Conservation (phyloP, 2,797 vertebrate species). For the Sebastes goodei region DNA sequence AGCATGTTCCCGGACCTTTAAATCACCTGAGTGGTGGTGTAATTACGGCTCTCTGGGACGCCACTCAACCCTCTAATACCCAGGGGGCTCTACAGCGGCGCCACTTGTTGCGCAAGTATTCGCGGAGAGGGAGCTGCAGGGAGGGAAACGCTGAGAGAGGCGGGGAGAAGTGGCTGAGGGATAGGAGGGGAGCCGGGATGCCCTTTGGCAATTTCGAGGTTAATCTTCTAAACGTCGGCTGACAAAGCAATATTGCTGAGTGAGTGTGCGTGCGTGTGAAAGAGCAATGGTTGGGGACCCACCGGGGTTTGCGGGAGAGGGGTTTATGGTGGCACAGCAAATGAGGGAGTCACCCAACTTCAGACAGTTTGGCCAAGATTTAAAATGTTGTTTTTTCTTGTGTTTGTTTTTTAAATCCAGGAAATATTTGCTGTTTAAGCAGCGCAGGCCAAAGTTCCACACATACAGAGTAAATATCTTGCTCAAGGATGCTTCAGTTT, state of each 20-base stretch:
- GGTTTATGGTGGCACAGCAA: slow-evolving; percentile 33
- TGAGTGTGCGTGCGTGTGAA: slow-evolving; percentile 15
- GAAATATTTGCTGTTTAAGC: slow-evolving; percentile 6
- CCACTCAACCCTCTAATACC: slow-evolving; percentile 80
- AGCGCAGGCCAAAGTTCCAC: neutral
- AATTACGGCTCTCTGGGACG: slow-evolving; percentile 81
- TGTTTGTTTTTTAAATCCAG: neutral
- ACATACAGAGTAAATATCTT: neutral
- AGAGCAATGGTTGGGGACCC: slow-evolving; percentile 28
- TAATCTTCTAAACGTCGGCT: slow-evolving; percentile 80
- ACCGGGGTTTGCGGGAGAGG: slow-evolving; percentile 16
- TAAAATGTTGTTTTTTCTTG: slow-evolving; percentile 16
- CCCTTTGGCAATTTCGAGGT: slow-evolving; percentile 76
- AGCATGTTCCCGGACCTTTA: slow-evolving; percentile 75
- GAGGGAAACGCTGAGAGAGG: slow-evolving; percentile 59
- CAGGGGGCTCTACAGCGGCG: slow-evolving; percentile 78
- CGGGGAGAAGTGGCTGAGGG: slow-evolving; percentile 31
- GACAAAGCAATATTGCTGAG: slow-evolving; percentile 76
- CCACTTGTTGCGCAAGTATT: slow-evolving; percentile 81
- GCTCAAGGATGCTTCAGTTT: neutral
- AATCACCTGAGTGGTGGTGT: slow-evolving; percentile 79
- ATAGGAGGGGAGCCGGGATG: slow-evolving; percentile 43
- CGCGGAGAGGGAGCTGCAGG: slow-evolving; percentile 53
- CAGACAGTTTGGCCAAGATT: slow-evolving; percentile 21
- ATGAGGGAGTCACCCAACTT: slow-evolving; percentile 26